phyloP scores from a whole-genome alignment of 2,113 vertebrate genomes.

The Sylvietta virens region DNA sequence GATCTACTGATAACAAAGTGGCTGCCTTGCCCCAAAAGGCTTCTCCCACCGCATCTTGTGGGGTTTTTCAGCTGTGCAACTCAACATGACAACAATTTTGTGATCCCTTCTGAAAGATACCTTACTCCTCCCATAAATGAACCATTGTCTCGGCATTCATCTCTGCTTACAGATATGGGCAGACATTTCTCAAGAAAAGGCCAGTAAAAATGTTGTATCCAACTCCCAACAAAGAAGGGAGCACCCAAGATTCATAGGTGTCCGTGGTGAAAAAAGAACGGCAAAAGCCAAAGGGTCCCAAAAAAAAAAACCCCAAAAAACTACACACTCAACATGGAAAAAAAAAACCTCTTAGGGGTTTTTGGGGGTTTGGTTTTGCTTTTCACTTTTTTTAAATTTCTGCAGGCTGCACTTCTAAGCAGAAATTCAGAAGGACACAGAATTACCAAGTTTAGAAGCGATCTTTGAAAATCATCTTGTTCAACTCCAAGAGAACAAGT shows the following conservation, averaged over 20 bases:
- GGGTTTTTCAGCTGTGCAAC: neutral
- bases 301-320: neutral
- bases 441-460: neutral
- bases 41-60: neutral
- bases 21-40: neutral
- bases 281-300: neutral
- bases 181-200: neutral
- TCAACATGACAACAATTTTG: neutral
- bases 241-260: neutral
- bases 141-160: neutral
- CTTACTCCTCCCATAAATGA: neutral
- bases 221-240: neutral
- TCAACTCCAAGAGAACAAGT: neutral
- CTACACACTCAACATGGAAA: neutral
- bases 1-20: neutral
- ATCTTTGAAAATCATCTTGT: neutral
- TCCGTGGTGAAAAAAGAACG: neutral
- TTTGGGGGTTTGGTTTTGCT: accelerated
- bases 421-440: neutral
- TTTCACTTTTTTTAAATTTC: neutral
- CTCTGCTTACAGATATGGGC: neutral
- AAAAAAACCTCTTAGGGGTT: too few species aligned
- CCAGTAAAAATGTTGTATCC: neutral
- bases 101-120: neutral
- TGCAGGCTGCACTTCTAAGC: neutral